Evolutionary conservation across 1,140 invertebrate species (phyloP).

Genomic region (Bombus haemorrhoidalis): DNA sequence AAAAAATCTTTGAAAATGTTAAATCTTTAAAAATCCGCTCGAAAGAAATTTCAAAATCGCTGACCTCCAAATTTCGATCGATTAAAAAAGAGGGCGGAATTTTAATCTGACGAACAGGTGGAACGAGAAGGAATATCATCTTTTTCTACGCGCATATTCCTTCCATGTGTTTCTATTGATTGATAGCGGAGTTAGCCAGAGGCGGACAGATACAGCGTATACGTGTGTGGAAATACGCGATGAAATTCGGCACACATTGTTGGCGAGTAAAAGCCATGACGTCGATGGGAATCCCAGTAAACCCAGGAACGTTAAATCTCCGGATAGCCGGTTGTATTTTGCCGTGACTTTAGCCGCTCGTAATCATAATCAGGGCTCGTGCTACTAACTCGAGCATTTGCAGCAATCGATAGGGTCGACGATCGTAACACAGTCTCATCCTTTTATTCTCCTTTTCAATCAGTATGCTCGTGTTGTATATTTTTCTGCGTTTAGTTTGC

Average conservation of each 20-base stretch:
- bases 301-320: background rate
- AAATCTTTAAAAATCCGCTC: background rate
- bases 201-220: background rate
- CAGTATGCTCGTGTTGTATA: too few species aligned
- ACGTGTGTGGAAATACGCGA: background rate
- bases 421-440: background rate
- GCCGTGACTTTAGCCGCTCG: background rate
- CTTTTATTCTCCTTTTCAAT: background rate
- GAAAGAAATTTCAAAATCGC: background rate
- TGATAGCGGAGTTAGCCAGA: background rate
- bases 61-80: slow-evolving; percentile 14
- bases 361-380: background rate
- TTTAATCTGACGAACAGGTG: slow-evolving; percentile 15
- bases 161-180: slow-evolving; percentile 34
- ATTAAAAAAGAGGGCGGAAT: background rate
- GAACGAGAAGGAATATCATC: slow-evolving; percentile 29
- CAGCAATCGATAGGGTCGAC: background rate
- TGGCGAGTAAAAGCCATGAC: slow-evolving; percentile 20
- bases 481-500: too few species aligned
- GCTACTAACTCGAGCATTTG: background rate
- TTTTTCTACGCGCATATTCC: slow-evolving; percentile 41
- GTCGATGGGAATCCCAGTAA: slow-evolving; percentile 23
- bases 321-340: background rate
- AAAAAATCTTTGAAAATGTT: background rate
- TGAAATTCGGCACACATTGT: background rate